phyloP scores from a whole-genome alignment of 2,113 vertebrate species.

The Caracal caracal region DNA sequence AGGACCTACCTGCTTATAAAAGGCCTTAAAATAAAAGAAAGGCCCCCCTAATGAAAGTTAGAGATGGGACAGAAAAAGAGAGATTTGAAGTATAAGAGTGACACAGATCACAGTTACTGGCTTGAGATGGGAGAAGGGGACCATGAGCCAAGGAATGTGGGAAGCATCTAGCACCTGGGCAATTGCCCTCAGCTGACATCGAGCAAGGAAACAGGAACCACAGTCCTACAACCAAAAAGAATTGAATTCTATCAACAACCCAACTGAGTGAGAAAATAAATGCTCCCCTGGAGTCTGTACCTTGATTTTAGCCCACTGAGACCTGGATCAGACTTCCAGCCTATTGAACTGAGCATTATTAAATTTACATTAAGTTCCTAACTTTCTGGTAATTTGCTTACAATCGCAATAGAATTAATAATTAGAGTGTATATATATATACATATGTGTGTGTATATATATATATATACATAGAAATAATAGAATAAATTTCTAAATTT shows the following conservation, averaged over 20 bases:
- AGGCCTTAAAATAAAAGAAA: neutral
- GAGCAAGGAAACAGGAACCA: neutral
- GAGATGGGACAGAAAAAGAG: neutral
- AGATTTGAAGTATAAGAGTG: neutral
- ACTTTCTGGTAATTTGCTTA: neutral
- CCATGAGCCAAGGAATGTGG: neutral
- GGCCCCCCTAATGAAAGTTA: neutral
- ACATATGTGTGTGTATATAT: too few species aligned
- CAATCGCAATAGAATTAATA: neutral
- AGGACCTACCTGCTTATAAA: neutral
- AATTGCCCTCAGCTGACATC: neutral
- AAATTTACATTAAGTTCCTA: neutral
- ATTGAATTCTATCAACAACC: neutral
- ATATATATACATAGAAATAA: neutral
- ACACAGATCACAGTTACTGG: neutral
- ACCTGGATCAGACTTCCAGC: neutral
- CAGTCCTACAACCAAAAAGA: neutral
- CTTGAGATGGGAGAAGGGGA: neutral
- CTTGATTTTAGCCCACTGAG: neutral
- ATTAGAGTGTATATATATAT: neutral
- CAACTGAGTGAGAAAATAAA: neutral
- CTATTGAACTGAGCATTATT: neutral
- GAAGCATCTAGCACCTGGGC: too few species aligned
- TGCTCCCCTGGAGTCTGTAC: neutral
- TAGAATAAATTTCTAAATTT: neutral